Evolutionary conservation across 2,113 vertebrate genomes (phyloP).

Genomic region (Sphaerodactylus townsendi): DNA sequence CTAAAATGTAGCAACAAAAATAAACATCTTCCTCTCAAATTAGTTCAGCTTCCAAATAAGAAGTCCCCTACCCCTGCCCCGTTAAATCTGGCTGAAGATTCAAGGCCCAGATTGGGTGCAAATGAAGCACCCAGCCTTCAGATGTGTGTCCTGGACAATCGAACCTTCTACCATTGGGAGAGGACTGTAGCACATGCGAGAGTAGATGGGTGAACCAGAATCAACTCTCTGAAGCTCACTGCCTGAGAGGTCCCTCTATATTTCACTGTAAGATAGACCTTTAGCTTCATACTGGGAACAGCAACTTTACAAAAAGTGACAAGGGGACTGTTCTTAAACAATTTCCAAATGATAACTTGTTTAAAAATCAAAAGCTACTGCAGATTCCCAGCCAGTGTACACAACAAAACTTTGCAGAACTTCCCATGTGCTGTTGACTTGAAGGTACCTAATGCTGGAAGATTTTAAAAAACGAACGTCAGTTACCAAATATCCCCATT

Average conservation of each 20-base stretch:
- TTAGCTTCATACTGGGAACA: neutral
- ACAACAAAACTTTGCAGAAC: neutral
- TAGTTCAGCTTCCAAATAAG: neutral
- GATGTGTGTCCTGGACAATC: neutral
- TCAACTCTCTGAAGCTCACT: neutral
- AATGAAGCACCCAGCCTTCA: neutral
- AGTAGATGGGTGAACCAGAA: neutral
- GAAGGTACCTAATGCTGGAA: neutral
- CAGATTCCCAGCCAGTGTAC: neutral
- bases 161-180: neutral
- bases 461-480: neutral
- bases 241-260: neutral
- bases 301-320: neutral
- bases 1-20: neutral
- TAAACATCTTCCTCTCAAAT: neutral
- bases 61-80: accelerated
- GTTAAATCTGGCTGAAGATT: neutral
- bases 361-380: neutral
- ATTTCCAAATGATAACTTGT: neutral
- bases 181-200: too few species aligned
- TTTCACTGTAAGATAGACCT: neutral
- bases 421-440: neutral
- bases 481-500: neutral
- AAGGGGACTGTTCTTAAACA: neutral
- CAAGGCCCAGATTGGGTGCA: slow-evolving; percentile 1